phyloP scores from a whole-genome alignment of 1,140 invertebrate genomes.

The Caenorhabditis briggsae region DNA sequence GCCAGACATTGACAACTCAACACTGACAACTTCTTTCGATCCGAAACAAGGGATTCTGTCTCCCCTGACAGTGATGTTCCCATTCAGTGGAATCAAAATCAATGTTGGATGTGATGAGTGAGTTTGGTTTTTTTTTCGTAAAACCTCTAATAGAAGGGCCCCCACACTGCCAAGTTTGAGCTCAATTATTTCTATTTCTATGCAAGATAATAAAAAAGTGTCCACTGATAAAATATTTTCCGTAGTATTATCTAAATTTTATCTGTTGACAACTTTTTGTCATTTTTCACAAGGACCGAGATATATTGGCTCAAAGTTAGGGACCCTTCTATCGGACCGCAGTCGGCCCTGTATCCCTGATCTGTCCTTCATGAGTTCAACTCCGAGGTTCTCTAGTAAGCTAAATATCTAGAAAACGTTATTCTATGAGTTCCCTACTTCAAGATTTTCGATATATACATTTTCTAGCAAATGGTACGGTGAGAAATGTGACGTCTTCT shows the following conservation, averaged over 20 bases:
- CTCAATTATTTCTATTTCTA: no score
- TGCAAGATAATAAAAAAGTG: neutral
- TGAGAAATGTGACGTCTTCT: conserved; percentile 22
- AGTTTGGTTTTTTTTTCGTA: neutral
- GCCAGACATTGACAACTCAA: conserved; percentile 1
- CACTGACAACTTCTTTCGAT: neutral
- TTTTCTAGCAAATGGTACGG: conserved; percentile 1
- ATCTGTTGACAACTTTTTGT: neutral
- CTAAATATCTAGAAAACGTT: no score
- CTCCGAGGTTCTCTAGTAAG: no score
- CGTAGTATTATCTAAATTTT: neutral
- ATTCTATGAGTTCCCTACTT: no score
- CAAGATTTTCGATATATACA: neutral
- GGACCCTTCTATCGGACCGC: no score
- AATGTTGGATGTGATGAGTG: conserved; percentile 10
- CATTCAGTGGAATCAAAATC: conserved; percentile 10
- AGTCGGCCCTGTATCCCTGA: no score
- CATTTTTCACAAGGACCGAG: no score
- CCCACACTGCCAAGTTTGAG: no score
- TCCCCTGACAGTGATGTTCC: neutral
- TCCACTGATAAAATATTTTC: no score
- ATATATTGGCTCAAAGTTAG: no score
- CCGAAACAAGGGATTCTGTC: neutral
- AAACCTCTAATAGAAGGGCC: no score
- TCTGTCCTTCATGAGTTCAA: no score